Evolutionary conservation across 1,140 invertebrate species (phyloP).

Genomic region (Drosophila yakuba): DNA sequence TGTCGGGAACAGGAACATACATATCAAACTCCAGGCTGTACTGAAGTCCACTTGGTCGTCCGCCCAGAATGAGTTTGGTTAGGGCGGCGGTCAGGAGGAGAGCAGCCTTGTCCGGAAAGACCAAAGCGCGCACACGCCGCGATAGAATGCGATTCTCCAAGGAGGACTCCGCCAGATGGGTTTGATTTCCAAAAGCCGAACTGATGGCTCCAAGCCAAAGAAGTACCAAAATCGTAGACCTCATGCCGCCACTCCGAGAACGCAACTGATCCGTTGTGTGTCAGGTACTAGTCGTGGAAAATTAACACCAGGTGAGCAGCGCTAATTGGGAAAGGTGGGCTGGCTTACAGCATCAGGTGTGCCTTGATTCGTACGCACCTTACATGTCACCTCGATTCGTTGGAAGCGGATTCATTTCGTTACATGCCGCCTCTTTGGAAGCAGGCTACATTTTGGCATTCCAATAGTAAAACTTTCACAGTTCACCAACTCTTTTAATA

Average conservation of each 20-base stretch:
- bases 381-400: constrained; percentile 21
- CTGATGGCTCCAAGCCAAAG: constrained; percentile 3
- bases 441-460: constrained; percentile 38
- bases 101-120: constrained; percentile 57
- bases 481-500: not conserved
- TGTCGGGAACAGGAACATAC: constrained; percentile 57
- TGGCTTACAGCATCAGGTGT: constrained; percentile 24
- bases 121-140: constrained; percentile 45
- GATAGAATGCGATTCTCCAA: constrained; percentile 27
- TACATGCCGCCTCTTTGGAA: constrained; percentile 15
- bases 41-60: constrained; percentile 59
- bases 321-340: constrained; percentile 48
- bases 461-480: not conserved
- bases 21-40: constrained; percentile 71
- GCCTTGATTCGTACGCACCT: constrained; percentile 16
- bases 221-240: constrained; percentile 3
- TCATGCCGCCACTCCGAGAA: constrained; percentile 41
- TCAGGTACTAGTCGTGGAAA: constrained; percentile 10
- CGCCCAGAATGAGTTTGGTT: constrained; percentile 66
- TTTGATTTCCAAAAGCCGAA: constrained; percentile 5
- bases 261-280: constrained; percentile 28
- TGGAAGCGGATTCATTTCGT: not conserved
- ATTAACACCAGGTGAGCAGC: constrained; percentile 24
- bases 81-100: constrained; percentile 57
- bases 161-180: not conserved